Evolutionary conservation across 2,797 vertebrate genomes (phyloP).

Genomic region (Cryptoprocta ferox): DNA sequence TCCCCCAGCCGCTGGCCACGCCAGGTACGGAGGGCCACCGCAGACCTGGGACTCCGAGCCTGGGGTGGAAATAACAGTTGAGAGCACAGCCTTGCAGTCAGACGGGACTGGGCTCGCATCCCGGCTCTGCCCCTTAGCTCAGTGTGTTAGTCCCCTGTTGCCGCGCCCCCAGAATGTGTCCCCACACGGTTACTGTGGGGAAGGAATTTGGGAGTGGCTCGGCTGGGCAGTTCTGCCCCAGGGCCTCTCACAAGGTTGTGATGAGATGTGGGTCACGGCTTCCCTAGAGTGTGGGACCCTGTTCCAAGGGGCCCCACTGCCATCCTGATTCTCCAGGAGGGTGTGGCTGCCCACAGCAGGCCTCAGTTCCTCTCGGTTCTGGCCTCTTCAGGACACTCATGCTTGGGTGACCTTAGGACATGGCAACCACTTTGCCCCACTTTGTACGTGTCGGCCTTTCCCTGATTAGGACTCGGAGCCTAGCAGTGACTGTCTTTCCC

Average conservation of each 20-base stretch:
- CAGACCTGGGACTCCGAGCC: background rate
- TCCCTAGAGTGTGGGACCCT: background rate
- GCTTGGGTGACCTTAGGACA: background rate
- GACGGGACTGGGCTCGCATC: background rate
- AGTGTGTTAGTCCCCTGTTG: background rate
- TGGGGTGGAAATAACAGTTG: background rate
- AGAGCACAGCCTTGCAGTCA: background rate
- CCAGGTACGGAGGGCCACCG: background rate
- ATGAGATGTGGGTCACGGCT: background rate
- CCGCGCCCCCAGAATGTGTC: background rate
- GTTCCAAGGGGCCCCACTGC: background rate
- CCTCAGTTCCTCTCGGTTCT: background rate
- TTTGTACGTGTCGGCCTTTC: background rate
- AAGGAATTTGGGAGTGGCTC: background rate
- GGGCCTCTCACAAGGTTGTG: background rate
- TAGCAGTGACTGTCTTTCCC: background rate
- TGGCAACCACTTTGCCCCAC: background rate
- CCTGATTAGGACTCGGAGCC: background rate
- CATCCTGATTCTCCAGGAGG: background rate
- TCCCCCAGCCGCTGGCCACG: no score
- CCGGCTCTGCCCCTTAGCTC: background rate
- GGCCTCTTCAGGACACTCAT: background rate
- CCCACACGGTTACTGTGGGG: background rate
- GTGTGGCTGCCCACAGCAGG: background rate
- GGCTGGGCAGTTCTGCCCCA: background rate